Evolutionary conservation across 2,113 vertebrate species (phyloP), one percentile per base, ranked within the genome.

Genomic region (Triplophysa rosa): DNA sequence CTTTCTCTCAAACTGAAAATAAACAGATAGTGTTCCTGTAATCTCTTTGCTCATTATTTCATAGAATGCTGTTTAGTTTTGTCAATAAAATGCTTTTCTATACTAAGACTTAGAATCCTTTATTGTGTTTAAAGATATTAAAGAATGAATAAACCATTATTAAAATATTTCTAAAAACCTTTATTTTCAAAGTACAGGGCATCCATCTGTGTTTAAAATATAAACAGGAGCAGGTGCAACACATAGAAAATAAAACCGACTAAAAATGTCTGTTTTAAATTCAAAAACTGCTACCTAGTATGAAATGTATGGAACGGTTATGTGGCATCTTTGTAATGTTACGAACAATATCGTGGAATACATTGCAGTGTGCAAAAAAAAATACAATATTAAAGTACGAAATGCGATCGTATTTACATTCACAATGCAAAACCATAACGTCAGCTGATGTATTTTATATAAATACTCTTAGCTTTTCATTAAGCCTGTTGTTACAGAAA

Each of bases 161-260:
- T 85, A 24, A 42, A 1, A 11, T 72, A 90, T 70, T 86, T 72
- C 65, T 83, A 86, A 80, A 83, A 85, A 87, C 87, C 45, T 93
- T 93, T 93, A 91, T 89, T 92, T 80, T 75, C 17, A 82, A 89
- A 91, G 87, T 91, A 91, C 74, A 91, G 88, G 90, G 29, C 29
- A 23, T 63, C 71, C 58, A 42, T 68, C 61, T 33, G n/a, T 49
- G 59, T 62, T 54, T 23, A 72, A 77, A 58, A 67, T 72, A 45
- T 77, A 33, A 90, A 82, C 59, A 77, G 56, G n/a, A 54, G 67
- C 59, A 77, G 56, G 16, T 67, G 67, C 63, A 72, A 77, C 21
- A 71, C 26, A 24, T 58, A 70, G 24, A 70, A 3, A 49, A 79
- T 16, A 79, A 52, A 62, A 19, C 45, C 26, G 47, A 42, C 52